These are phyloP conservation scores for Dioctria rufipes DNA, from an alignment of 2,888 invertebrate species.

Conservation along the genomic window DNA sequence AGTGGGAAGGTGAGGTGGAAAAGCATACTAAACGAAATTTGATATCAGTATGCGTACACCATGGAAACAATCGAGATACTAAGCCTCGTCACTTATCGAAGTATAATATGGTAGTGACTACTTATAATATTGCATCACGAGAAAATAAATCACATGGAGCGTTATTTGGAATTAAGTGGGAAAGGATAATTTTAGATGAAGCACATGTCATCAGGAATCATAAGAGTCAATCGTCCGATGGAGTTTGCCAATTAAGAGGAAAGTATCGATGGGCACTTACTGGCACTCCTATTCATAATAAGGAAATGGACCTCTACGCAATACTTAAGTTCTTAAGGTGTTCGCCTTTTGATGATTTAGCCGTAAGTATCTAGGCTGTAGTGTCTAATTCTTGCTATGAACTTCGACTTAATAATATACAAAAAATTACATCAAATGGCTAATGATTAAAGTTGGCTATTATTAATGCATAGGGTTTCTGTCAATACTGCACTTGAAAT, in stretches of 20 bases:
- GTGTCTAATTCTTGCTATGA: too few species aligned
- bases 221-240: conserved; percentile 82
- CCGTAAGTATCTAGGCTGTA: conserved; percentile 68
- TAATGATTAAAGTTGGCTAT: too few species aligned
- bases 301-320: conserved; percentile 86
- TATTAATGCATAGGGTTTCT: too few species aligned
- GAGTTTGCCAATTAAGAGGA: conserved; percentile 74
- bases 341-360: conserved; percentile 71
- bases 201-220: conserved; percentile 93
- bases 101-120: conserved; percentile 89
- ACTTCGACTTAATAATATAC: too few species aligned
- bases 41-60: conserved; percentile 75
- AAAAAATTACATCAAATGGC: too few species aligned
- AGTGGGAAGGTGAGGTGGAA: conserved; percentile 66
- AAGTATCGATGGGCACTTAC: conserved; percentile 79
- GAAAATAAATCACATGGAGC: too few species aligned
- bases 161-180: too few species aligned
- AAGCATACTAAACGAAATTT: too few species aligned
- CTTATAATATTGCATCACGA: conserved; percentile 78
- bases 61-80: conserved; percentile 83
- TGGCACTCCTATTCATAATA: conserved; percentile 81
- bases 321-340: conserved; percentile 79
- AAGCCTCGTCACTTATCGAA: conserved; percentile 77
- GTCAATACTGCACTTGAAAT: conserved; percentile 31
- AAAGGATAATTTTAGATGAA: conserved; percentile 75